Percentiles rank a stretch among this genome's conserved stretches.
Conservation (phyloP, 2,113 vertebrate species). For the Callorhinus ursinus region DNA sequence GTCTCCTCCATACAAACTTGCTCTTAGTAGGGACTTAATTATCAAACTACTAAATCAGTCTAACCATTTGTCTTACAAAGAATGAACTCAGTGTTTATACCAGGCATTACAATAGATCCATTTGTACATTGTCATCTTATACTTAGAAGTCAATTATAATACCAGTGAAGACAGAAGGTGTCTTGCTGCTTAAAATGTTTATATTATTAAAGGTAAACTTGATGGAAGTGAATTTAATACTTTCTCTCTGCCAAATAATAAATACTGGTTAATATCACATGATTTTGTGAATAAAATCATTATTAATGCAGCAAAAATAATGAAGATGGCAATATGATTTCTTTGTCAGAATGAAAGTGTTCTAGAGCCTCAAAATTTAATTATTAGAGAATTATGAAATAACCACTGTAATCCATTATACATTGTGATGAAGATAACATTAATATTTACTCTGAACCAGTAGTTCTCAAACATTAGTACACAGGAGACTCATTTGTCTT, state of each 20-base stretch:
- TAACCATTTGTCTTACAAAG: background rate
- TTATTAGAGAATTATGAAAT: background rate
- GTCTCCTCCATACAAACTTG: background rate
- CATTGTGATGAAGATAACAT: background rate
- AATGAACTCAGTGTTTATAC: background rate
- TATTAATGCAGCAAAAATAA: background rate
- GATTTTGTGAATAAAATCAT: background rate
- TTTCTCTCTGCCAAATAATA: background rate
- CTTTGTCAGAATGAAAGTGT: background rate
- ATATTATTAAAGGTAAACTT: background rate
- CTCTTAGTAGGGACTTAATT: background rate
- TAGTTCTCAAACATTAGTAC: background rate
- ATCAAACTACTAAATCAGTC: background rate
- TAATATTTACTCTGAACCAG: background rate
- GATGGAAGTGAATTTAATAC: background rate
- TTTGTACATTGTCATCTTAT: background rate
- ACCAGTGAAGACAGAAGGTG: background rate
- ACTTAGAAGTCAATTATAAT: background rate
- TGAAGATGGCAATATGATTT: background rate
- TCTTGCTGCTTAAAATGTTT: background rate
- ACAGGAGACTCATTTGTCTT: background rate
- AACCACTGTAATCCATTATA: background rate
- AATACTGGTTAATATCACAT: background rate
- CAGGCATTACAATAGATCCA: background rate
- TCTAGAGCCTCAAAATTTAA: background rate